Percentiles rank a stretch among this genome's conserved stretches.
Conservation (phyloP, 1,140 invertebrate species). For the Copidosoma floridanum region DNA sequence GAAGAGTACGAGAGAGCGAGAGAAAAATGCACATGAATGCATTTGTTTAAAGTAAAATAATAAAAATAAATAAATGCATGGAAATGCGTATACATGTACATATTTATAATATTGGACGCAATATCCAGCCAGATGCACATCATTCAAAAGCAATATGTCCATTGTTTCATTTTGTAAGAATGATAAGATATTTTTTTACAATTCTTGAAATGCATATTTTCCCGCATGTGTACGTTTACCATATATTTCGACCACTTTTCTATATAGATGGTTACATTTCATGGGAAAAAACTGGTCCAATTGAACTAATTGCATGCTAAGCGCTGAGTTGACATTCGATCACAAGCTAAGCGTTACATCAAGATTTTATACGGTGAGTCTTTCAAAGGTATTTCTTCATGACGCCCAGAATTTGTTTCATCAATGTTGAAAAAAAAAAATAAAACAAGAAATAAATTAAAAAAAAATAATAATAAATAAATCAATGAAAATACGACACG, state of each 20-base stretch:
- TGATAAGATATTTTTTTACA: too few relatives aligned
- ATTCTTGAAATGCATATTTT: too few relatives aligned
- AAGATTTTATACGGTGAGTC: too few relatives aligned
- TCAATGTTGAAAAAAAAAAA: too few relatives aligned
- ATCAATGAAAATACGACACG: too few relatives aligned
- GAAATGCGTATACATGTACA: neutral
- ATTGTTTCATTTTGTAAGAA: too few relatives aligned
- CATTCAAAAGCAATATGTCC: neutral
- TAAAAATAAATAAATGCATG: neutral
- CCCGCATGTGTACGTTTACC: constrained; percentile 3
- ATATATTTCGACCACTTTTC: constrained; percentile 3
- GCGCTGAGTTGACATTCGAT: constrained; percentile 30
- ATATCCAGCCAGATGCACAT: constrained; percentile 41
- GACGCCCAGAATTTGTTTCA: too few relatives aligned
- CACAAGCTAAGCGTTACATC: neutral
- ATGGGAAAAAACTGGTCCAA: too few relatives aligned
- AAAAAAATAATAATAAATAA: too few relatives aligned
- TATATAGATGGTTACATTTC: too few relatives aligned
- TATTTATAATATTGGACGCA: constrained; percentile 27
- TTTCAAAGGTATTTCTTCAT: too few relatives aligned
- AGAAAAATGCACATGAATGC: constrained; percentile 12
- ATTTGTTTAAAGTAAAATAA: constrained; percentile 1
- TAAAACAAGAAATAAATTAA: too few relatives aligned
- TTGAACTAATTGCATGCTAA: constrained; percentile 54
- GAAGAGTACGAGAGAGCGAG: neutral